Evolutionary conservation across 2,888 invertebrate genomes (phyloP).

Genomic region (Dasypolia templi): DNA sequence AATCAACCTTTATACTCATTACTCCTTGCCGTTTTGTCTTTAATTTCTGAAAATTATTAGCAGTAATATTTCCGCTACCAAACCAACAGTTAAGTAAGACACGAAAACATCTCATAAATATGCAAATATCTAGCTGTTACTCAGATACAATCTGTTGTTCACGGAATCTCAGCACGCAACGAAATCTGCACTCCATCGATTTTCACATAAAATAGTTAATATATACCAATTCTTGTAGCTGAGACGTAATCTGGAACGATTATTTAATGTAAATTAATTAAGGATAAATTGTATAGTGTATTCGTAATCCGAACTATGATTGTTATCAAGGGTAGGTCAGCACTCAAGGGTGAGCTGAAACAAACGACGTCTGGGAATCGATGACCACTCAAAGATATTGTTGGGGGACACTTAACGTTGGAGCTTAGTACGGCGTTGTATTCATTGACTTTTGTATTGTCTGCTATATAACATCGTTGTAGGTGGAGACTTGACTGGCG

Average conservation of each 20-base stretch:
- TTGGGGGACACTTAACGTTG: slow-evolving; percentile 44
- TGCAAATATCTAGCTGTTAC: slow-evolving; percentile 45
- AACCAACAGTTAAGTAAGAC: slow-evolving; percentile 33
- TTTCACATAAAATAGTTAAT: slow-evolving; percentile 41
- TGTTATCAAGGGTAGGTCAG: slow-evolving; percentile 51
- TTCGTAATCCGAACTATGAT: slow-evolving; percentile 34
- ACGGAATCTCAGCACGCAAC: slow-evolving; percentile 50
- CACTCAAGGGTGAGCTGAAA: slow-evolving; percentile 37
- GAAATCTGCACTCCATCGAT: slow-evolving; percentile 56
- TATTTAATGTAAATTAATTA: slow-evolving; percentile 57
- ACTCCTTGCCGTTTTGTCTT: background rate
- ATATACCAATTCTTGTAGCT: slow-evolving; percentile 27
- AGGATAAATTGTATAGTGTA: slow-evolving; percentile 34
- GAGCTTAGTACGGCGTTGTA: slow-evolving; percentile 24
- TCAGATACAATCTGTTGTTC: slow-evolving; percentile 43
- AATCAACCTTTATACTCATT: background rate
- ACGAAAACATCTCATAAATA: slow-evolving; percentile 55
- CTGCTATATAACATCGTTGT: slow-evolving; percentile 6
- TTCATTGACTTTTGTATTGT: slow-evolving; percentile 46
- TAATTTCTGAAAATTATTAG: slow-evolving; percentile 13
- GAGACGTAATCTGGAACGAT: slow-evolving; percentile 22
- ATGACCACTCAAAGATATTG: slow-evolving; percentile 60
- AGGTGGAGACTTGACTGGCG: background rate
- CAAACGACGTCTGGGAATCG: slow-evolving; percentile 47
- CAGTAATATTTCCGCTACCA: slow-evolving; percentile 14